Evolutionary conservation across 92 coral and sea anemone species (phyloP), one percentile per base, ranked within the genome.

Genomic region (Porites lobata): DNA sequence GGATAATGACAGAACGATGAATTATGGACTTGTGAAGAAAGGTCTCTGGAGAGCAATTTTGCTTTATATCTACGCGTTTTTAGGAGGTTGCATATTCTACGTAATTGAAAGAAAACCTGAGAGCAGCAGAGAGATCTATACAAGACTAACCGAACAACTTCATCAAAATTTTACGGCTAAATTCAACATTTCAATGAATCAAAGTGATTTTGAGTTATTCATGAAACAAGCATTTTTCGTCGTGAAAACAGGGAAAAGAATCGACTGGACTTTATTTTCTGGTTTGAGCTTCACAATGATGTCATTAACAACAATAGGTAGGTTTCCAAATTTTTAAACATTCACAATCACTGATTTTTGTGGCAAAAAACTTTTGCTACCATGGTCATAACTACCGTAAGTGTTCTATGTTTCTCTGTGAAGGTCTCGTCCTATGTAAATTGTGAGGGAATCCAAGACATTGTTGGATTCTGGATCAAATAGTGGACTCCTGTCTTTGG

Each of bases 31-130:
- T 38, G 43, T 74, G 75, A 50, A 61, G 75, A 84, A 61, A 50
- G 50, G 88, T 22, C 59, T 84, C 11, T 57, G 69, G 64, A 65
- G 88, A 50, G 62, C 47, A 8, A n/a, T n/a, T 38, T 29, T 84
- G 10, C 69, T 72, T 4, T 77, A 62, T 70, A 50, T 43, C 26
- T 84, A 84, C 56, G 81, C 70, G 0, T 72, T 70, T 64, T 32
- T 84, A 15, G 88, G 88, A 15, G 73, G 88, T 1, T 84, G 74
- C 20, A 7, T 74, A 43, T 84, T 84, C 26, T 74, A 67, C 22
- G 26, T 20, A 8, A 72, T 85, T 52, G 89, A 85, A 85, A 76
- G 78, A 59, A 75, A 69, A 21, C 83, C 81, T 17, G 89, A 85
- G 59, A 63, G 29, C 66, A 64, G 54, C 20, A 21, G 19, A 52